Evolutionary conservation across 2,888 invertebrate species (phyloP).

Genomic region (Asteroscopus sphinx): DNA sequence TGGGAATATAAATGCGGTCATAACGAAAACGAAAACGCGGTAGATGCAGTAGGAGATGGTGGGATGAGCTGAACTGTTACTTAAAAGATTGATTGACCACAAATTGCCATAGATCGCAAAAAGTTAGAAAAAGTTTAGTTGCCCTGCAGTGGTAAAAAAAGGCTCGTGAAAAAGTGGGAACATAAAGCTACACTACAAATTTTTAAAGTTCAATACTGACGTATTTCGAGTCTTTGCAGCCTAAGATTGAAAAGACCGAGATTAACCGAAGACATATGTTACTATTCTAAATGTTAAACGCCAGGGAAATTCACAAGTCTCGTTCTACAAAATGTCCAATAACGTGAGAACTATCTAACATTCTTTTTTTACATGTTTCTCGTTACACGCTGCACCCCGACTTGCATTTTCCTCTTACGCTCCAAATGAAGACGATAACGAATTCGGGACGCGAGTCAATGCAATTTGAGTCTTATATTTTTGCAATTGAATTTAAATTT

Average conservation of each 20-base stretch:
- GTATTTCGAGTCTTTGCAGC: neutral
- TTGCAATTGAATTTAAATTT: slow-evolving; percentile 34
- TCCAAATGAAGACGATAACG: slow-evolving; percentile 25
- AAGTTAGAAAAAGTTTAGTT: no score
- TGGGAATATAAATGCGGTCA: no score
- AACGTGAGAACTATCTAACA: neutral
- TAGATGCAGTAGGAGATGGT: no score
- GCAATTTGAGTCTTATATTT: slow-evolving; percentile 54
- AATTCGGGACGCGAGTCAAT: slow-evolving; percentile 49
- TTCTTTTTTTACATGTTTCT: neutral
- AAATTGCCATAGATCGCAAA: no score
- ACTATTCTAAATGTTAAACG: neutral
- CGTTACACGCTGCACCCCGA: slow-evolving; percentile 1
- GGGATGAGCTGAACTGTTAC: no score
- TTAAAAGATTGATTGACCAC: no score
- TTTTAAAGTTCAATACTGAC: neutral
- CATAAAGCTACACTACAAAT: neutral
- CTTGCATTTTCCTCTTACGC: slow-evolving; percentile 28
- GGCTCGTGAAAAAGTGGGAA: no score
- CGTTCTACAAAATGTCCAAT: neutral
- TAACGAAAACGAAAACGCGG: no score
- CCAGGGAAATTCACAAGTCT: neutral
- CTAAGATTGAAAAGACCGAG: neutral
- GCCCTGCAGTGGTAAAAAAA: no score
- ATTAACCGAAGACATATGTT: neutral